A percentile compares a stretch with the other conserved stretches of the same genome.
These are phyloP conservation scores for Urocyon cinereoargenteus DNA, from an alignment of 2,797 vertebrate genomes.

Conservation along the genomic window DNA sequence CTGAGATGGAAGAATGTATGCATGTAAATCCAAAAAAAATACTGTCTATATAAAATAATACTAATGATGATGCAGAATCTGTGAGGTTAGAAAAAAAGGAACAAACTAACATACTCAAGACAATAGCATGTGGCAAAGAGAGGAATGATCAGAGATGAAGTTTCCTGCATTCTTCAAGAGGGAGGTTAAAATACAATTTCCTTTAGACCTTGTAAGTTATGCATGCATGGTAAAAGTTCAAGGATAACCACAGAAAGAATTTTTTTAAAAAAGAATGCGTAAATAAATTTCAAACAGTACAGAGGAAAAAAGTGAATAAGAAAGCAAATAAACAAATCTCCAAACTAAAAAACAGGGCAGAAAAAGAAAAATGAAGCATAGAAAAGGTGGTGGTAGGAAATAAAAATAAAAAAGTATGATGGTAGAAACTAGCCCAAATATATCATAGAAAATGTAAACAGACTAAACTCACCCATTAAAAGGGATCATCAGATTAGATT, in stretches of 20 bases:
- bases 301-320: constrained; percentile 21
- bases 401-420: constrained; percentile 51
- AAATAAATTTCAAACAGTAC: constrained; percentile 55
- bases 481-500: constrained; percentile 49
- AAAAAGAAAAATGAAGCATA: constrained; percentile 59
- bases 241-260: constrained; percentile 56
- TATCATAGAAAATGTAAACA: constrained; percentile 62
- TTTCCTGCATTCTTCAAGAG: constrained; percentile 52
- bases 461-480: constrained; percentile 66
- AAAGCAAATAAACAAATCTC: constrained; percentile 55
- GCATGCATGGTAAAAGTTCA: constrained; percentile 23
- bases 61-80: constrained; percentile 13
- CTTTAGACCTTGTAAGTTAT: constrained; percentile 68
- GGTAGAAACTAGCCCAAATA: constrained; percentile 50
- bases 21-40: constrained; percentile 43
- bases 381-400: constrained; percentile 41
- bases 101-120: constrained; percentile 39
- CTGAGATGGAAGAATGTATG: constrained; percentile 38
- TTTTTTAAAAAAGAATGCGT: background rate
- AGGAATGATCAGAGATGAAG: constrained; percentile 31
- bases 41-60: constrained; percentile 53
- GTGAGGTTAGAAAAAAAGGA: constrained; percentile 35
- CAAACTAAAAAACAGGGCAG: constrained; percentile 61
- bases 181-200: constrained; percentile 50
- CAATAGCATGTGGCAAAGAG: constrained; percentile 55